These are phyloP conservation scores for Trilocha varians DNA, from an alignment of 2,888 invertebrate genomes.

Conservation along the genomic window DNA sequence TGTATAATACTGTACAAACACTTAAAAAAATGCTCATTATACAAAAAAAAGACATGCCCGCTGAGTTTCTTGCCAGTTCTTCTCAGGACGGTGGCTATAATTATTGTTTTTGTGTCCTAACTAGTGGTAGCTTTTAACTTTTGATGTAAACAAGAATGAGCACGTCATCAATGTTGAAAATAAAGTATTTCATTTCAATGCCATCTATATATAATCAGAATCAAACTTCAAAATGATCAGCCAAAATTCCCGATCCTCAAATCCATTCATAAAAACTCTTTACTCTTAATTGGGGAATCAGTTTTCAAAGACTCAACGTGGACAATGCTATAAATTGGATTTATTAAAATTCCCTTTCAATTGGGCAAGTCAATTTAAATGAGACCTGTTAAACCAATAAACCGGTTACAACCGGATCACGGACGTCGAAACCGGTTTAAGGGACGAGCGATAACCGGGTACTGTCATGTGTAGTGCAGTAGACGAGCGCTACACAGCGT, in stretches of 20 bases:
- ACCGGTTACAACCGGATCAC: constrained; percentile 30
- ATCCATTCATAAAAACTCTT: neutral
- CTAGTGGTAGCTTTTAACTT: too few species aligned
- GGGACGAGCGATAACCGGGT: constrained; percentile 1
- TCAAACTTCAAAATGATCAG: too few species aligned
- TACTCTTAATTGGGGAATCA: neutral
- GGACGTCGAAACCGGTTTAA: constrained; percentile 12
- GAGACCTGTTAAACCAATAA: constrained; percentile 34
- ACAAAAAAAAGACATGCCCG: too few species aligned
- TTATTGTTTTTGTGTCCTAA: too few species aligned
- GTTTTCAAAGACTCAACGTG: constrained; percentile 2
- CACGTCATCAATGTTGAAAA: too few species aligned
- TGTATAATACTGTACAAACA: too few species aligned
- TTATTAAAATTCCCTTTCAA: constrained; percentile 37
- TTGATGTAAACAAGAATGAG: too few species aligned
- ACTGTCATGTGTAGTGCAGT: neutral
- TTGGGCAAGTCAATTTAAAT: constrained; percentile 29
- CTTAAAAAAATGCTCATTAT: too few species aligned
- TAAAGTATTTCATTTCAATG: too few species aligned
- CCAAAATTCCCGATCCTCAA: neutral
- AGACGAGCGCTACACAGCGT: neutral
- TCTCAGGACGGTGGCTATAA: too few species aligned
- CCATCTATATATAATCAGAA: too few species aligned
- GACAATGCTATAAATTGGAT: constrained; percentile 9
- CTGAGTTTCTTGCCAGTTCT: too few species aligned